Evolutionary conservation across 2,113 vertebrate species (phyloP), one percentile per base, ranked within the genome.

Genomic region (Chionodraco myersi): DNA sequence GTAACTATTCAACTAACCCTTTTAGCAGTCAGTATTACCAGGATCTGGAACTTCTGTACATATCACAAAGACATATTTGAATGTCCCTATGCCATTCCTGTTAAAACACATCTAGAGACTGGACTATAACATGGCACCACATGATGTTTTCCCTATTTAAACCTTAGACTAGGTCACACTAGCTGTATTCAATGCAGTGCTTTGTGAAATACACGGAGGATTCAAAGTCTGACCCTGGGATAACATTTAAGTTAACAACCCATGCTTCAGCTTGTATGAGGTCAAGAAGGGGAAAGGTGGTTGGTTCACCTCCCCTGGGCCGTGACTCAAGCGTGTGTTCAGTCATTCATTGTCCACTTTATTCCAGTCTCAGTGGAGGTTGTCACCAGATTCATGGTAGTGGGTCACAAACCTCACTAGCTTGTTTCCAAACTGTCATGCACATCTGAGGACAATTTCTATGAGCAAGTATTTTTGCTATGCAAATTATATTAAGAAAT

Each of bases 221-320:
- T 69, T 72, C n/a, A 56, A 15, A 60, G 45, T 49, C 51, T 45
- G 45, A 68, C 47, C 64, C 30, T 52, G 44, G 21, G 53, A 62
- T 58, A 65, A 56, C 30, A 69, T 72, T 45, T 15, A 49, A 72
- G 49, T 61, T 66, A 61, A 83, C 30, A 8, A 16, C 14, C 16
- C 45, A 47, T 72, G n/a, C 51, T 60, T 75, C 15, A 66, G 23
- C 52, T 52, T 63, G 45, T 23, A 47, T 53, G 21, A 26, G 51
- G 49, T 73, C 36, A 15, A 5, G 11, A 51, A 34, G 15, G 5
- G 26, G 30, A 56, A 72, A 60, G 11, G 23, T 52, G 51, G 44
- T 13, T 62, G 3, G 13, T 75, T 71, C 49, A 52, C 2, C 41
- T 18, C 63, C 49, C 49, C 11, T 61, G 14, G 12, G 60, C 18